Conservation (phyloP, 1,140 invertebrate species). For the Halictus rubicundus region DNA sequence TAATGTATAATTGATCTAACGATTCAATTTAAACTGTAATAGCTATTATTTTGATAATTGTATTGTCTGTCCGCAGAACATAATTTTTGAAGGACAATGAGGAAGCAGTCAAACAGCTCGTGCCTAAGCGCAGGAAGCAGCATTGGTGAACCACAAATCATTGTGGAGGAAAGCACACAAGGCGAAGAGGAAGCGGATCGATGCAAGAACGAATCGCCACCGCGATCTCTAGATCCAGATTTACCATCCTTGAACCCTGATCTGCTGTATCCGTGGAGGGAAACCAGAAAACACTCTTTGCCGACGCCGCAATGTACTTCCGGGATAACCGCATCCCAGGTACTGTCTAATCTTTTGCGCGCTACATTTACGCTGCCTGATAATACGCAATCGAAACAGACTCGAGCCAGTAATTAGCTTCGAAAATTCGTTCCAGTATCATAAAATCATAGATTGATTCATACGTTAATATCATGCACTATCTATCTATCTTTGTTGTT, state of each 20-base stretch:
- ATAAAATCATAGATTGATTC: no score
- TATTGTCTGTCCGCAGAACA: neutral
- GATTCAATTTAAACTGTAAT: neutral
- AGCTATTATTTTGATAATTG: neutral
- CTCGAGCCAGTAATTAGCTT: no score
- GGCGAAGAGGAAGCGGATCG: slow-evolving; percentile 84
- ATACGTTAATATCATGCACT: no score
- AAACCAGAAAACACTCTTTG: slow-evolving; percentile 89
- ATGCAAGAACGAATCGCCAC: slow-evolving; percentile 81
- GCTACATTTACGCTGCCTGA: neutral
- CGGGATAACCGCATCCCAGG: slow-evolving; percentile 92
- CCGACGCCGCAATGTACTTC: slow-evolving; percentile 90
- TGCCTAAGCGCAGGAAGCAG: slow-evolving; percentile 65
- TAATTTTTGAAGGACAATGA: slow-evolving; percentile 64
- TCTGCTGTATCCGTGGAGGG: slow-evolving; percentile 88
- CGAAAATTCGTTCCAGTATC: no score
- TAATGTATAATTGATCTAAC: neutral
- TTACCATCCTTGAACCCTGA: slow-evolving; percentile 88
- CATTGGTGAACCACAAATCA: slow-evolving; percentile 86
- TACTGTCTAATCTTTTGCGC: slow-evolving; percentile 57
- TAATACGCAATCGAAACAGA: neutral
- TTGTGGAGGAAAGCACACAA: slow-evolving; percentile 87
- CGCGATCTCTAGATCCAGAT: slow-evolving; percentile 85
- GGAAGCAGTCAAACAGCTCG: slow-evolving; percentile 74
- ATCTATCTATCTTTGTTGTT: no score